Conservation (phyloP, 2,113 vertebrate species). For the Hippolais icterina region DNA sequence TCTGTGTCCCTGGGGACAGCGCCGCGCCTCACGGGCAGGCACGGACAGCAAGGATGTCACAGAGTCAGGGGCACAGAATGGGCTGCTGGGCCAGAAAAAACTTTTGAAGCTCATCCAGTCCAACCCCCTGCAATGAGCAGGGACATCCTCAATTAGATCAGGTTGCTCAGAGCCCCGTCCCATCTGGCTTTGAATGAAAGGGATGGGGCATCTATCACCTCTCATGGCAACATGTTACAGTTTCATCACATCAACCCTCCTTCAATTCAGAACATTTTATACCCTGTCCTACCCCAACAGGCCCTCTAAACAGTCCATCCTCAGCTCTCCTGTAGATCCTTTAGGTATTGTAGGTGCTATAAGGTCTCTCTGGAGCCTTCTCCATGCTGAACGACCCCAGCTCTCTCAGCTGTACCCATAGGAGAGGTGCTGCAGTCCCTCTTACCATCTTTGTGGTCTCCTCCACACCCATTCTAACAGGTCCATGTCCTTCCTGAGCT, state of each 20-base stretch:
- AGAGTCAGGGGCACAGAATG: neutral
- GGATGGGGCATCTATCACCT: neutral
- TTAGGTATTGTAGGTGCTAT: rapidly evolving
- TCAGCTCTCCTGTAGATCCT: no score
- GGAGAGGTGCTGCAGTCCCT: neutral
- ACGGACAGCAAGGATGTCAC: neutral
- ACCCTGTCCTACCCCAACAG: rapidly evolving
- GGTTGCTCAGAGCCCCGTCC: neutral
- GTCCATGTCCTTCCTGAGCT: neutral
- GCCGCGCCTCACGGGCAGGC: neutral
- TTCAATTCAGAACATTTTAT: no score
- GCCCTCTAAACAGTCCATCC: no score
- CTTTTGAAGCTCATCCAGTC: neutral
- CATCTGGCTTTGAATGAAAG: neutral
- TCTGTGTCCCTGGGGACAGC: no score
- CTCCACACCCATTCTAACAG: neutral
- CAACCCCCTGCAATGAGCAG: neutral
- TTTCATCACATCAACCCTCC: neutral
- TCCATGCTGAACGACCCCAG: neutral
- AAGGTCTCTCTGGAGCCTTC: neutral
- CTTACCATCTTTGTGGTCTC: neutral
- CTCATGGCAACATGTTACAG: rapidly evolving
- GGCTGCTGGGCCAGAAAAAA: no score
- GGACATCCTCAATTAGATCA: neutral
- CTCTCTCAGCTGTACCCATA: neutral